Percentiles rank a stretch among this genome's conserved stretches.
Evolutionary conservation across 1,140 invertebrate species (phyloP).

Genomic region (Heterodera carotae): DNA sequence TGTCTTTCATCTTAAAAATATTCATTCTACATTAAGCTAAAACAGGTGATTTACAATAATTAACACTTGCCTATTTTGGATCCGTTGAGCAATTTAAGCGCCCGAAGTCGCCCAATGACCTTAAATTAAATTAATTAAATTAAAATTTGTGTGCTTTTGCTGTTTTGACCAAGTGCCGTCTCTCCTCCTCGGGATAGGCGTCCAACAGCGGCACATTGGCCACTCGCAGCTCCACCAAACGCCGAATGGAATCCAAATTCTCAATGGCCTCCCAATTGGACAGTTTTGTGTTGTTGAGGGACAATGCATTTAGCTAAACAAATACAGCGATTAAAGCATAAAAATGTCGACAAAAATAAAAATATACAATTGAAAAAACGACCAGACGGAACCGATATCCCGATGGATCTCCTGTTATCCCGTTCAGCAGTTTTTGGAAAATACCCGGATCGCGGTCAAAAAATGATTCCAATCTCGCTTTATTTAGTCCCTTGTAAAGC

Average conservation of each 20-base stretch:
- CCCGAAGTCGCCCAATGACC: slow-evolving; percentile 32
- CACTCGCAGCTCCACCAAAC: slow-evolving; percentile 33
- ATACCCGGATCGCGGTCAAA: background rate
- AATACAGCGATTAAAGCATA: too few species aligned
- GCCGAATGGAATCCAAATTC: slow-evolving; percentile 22
- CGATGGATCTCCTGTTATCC: too few species aligned
- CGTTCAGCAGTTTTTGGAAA: slow-evolving; percentile 22
- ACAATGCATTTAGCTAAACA: slow-evolving; percentile 9
- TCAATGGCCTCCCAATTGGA: slow-evolving; percentile 35
- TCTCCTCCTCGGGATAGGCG: slow-evolving; percentile 23
- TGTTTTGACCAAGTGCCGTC: background rate
- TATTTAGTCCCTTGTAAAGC: too few species aligned
- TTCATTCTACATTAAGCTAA: too few species aligned
- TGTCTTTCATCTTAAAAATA: slow-evolving; percentile 5
- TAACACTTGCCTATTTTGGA: slow-evolving; percentile 24
- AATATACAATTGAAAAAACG: too few species aligned
- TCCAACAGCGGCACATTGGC: slow-evolving; percentile 28
- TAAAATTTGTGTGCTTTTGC: slow-evolving; percentile 1
- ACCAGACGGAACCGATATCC: too few species aligned
- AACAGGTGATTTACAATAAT: too few species aligned
- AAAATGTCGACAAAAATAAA: too few species aligned
- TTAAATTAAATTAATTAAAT: slow-evolving; percentile 18
- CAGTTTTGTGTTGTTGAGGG: slow-evolving; percentile 25
- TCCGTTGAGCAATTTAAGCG: slow-evolving; percentile 41
- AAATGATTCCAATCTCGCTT: too few species aligned